Percentiles rank a stretch among this genome's conserved stretches.
These are phyloP conservation scores for Vicugna pacos DNA, from an alignment of 2,113 vertebrate species.

Conservation along the genomic window DNA sequence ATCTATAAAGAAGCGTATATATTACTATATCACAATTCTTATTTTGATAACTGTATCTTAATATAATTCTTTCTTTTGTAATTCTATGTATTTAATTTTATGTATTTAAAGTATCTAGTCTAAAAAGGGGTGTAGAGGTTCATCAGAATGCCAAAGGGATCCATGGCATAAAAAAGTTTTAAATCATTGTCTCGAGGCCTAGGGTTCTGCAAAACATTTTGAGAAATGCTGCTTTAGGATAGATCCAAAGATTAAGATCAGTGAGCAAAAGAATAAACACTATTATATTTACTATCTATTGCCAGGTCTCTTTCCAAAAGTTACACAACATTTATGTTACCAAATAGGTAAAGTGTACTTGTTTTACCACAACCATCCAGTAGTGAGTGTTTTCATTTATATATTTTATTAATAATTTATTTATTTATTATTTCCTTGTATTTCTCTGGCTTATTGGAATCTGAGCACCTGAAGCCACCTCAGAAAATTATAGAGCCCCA, in stretches of 20 bases:
- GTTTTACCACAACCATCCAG: neutral
- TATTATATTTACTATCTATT: neutral
- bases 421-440: neutral
- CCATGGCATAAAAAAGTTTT: neutral
- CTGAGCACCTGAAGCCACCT: neutral
- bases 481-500: neutral
- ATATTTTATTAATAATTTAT: neutral
- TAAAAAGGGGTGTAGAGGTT: neutral
- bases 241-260: neutral
- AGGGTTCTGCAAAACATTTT: constrained; percentile 50
- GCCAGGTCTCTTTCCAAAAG: constrained; percentile 21
- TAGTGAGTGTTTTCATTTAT: neutral
- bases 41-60: constrained; percentile 24
- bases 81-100: neutral
- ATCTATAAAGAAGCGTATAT: neutral
- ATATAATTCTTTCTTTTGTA: neutral
- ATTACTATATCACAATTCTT: neutral
- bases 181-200: neutral
- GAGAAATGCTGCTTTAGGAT: constrained; percentile 8
- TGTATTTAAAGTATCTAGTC: constrained; percentile 37
- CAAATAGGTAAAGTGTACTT: neutral
- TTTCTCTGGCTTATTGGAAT: constrained; percentile 35
- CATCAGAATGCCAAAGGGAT: constrained; percentile 34
- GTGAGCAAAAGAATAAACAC: neutral
- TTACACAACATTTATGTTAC: neutral